Conservation (phyloP, 2,113 vertebrate genomes). For the Origma solitaria region DNA sequence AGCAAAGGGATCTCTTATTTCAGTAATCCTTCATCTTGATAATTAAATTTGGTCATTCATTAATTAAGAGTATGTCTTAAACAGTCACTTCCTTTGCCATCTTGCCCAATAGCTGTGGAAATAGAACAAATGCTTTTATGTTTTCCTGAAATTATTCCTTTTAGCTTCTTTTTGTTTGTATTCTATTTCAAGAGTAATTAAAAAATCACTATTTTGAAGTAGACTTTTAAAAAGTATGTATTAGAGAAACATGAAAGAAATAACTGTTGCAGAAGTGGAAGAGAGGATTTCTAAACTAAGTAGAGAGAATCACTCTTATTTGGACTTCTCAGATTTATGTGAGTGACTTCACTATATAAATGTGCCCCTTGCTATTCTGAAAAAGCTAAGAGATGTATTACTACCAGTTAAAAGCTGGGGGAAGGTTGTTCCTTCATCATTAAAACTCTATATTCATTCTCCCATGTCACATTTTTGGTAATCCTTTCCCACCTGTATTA, state of each 20-base stretch:
- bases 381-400: background rate
- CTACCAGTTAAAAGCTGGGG: background rate
- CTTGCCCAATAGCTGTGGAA: background rate
- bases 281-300: background rate
- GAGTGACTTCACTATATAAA: background rate
- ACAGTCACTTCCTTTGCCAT: background rate
- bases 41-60: background rate
- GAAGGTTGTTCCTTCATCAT: background rate
- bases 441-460: background rate
- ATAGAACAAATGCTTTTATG: background rate
- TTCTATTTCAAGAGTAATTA: background rate
- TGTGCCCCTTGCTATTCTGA: background rate
- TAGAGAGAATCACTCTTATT: background rate
- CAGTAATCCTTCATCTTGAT: background rate
- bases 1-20: background rate
- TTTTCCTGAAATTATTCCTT: background rate
- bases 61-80: background rate
- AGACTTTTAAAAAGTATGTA: background rate
- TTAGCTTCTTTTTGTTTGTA: background rate
- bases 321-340: background rate
- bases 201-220: background rate
- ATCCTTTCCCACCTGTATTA: slow-evolving; percentile 53
- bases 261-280: background rate
- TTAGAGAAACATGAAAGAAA: background rate
- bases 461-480: slow-evolving; percentile 30